Percentiles rank a stretch among this genome's conserved stretches.
These are phyloP conservation scores for Oreochromis aureus DNA, from an alignment of 2,113 vertebrate genomes.

Conservation along the genomic window DNA sequence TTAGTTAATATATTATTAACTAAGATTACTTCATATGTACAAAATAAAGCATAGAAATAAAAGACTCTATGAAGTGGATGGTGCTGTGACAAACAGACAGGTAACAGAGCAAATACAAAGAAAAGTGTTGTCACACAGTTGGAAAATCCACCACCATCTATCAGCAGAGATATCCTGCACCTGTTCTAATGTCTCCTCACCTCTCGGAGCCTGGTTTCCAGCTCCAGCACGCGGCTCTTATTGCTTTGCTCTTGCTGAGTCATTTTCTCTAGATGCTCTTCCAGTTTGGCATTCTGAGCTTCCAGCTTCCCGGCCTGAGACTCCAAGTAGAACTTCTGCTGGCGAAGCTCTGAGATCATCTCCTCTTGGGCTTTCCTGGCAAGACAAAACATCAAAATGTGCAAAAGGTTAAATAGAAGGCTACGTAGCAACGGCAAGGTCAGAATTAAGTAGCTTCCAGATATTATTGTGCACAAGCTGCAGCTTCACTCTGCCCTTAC, in stretches of 20 bases:
- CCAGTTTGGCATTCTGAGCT: conserved; percentile 95
- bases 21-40: background rate
- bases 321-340: conserved; percentile 99
- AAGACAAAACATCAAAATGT: background rate
- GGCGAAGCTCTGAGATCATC: conserved; percentile 98
- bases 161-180: background rate
- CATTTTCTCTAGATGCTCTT: conserved; percentile 96
- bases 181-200: conserved; percentile 53
- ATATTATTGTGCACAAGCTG: background rate
- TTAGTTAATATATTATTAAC: background rate
- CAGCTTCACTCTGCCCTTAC: background rate
- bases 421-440: background rate
- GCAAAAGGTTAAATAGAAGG: background rate
- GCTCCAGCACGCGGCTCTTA: conserved; percentile 86
- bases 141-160: background rate
- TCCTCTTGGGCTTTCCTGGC: conserved; percentile 98
- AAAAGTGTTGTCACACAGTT: background rate
- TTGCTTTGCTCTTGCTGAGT: conserved; percentile 93
- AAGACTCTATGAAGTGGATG: background rate
- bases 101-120: background rate
- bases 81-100: background rate
- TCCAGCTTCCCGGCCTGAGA: conserved; percentile 96
- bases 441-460: background rate
- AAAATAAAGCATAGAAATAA: background rate
- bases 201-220: conserved; percentile 91